These are phyloP conservation scores for Gallinago jamesoni DNA, from an alignment of 2,113 vertebrate species.

Conservation along the genomic window DNA sequence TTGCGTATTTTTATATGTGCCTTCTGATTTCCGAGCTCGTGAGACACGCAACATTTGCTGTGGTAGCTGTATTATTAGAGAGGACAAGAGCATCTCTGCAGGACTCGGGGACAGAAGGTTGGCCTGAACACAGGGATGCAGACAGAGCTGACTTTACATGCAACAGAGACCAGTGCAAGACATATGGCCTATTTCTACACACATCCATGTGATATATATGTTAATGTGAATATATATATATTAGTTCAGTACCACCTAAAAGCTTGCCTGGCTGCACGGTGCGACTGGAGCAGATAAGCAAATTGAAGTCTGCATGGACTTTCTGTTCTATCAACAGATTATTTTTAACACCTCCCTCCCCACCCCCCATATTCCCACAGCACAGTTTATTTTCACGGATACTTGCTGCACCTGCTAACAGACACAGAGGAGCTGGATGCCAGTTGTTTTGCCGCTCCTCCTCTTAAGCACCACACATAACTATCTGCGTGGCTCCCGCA, in stretches of 20 bases:
- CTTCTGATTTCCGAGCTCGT: neutral
- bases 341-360: neutral
- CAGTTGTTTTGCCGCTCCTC: neutral
- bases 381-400: neutral
- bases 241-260: neutral
- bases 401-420: neutral
- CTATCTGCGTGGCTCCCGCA: neutral
- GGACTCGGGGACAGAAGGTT: neutral
- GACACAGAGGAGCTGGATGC: neutral
- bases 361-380: neutral
- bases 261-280: neutral
- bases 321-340: neutral
- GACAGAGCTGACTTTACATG: neutral
- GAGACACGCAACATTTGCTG: neutral
- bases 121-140: neutral
- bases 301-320: neutral
- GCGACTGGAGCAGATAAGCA: neutral
- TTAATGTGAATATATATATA: neutral
- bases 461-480: neutral
- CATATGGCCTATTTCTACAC: accelerated
- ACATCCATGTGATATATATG: accelerated
- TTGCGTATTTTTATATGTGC: neutral
- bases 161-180: neutral
- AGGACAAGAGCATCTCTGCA: neutral
- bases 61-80: neutral